phyloP scores from a whole-genome alignment of 1,140 invertebrate species.

The Dendrolimus kikuchii region DNA sequence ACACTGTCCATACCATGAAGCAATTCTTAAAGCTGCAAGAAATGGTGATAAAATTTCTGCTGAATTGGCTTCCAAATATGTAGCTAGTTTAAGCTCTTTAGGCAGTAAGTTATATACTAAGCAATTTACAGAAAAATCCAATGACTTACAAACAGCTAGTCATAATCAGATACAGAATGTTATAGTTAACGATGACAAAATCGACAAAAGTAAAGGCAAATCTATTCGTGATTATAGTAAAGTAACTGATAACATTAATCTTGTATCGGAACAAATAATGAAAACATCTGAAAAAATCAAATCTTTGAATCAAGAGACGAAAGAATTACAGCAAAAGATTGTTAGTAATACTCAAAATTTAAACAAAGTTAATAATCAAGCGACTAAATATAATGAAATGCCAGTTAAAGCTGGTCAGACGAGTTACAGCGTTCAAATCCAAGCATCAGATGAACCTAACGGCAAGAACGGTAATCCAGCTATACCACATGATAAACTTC shows the following conservation, averaged over 20 bases:
- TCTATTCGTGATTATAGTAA: conserved; percentile 37
- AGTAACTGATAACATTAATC: too few relatives aligned
- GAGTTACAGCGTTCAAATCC: conserved; percentile 82
- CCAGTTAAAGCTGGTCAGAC: conserved; percentile 76
- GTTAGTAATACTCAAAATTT: conserved; percentile 38
- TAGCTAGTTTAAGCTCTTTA: conserved; percentile 55
- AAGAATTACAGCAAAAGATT: conserved; percentile 57
- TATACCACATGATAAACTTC: conserved; percentile 80
- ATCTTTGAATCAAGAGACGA: conserved; percentile 54
- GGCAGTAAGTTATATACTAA: conserved; percentile 43
- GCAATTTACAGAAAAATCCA: conserved; percentile 17
- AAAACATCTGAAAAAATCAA: conserved; percentile 55
- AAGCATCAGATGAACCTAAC: conserved; percentile 71
- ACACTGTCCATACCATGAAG: conserved; percentile 70
- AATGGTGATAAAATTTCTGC: conserved; percentile 54
- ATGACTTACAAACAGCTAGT: conserved; percentile 29
- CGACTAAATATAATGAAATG: conserved; percentile 59
- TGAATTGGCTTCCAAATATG: conserved; percentile 57
- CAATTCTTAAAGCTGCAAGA: conserved; percentile 62
- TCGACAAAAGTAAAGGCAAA: conserved; percentile 45
- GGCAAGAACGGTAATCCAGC: conserved; percentile 62
- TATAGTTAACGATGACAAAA: conserved; percentile 34
- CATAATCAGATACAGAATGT: conserved; percentile 42
- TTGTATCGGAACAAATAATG: conserved; percentile 49
- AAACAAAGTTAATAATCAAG: conserved; percentile 17